Evolutionary conservation across 2,797 vertebrate genomes (phyloP), one percentile per base, ranked within the genome.

Genomic region (Enteromius unitaeniatus): DNA sequence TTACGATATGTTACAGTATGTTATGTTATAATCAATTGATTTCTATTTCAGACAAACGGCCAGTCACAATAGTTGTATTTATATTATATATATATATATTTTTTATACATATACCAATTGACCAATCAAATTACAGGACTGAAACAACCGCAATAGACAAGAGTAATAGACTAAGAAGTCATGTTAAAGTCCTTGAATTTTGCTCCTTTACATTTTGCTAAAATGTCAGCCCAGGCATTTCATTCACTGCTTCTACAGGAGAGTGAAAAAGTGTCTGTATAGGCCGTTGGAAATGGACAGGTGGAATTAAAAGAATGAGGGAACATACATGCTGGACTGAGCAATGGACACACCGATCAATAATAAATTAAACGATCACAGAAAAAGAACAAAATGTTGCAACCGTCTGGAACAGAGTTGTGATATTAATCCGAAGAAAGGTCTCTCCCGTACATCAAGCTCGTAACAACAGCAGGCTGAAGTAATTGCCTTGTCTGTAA

Each of bases 281-380:
- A 73, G 68, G n/a, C 74, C 79, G 2, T 62, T 89, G 86, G 84
- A 85, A 85, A 82, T 75, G 58, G 34, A 55, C n/a, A 28, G 64
- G 67, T 83, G 60, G 74, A 88, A 86, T 88, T 81, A 85, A 85
- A 89, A 83, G 40, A 91, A 89, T 86, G 85, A 78, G 76, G 74
- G 72, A 62, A 73, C 72, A 85, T 79, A 70, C 86, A 89, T 77
- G 62, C 85, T 49, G 77, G 87, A 85, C 88, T 85, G 79, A 82
- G 83, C 90, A 89, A 90, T 64, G 79, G 89, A 93, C 89, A 89
- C 31, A 87, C 69, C 9, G 91, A 94, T 94, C 93, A 92, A 95
- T 95, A 94, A 92, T 91, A 89, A 92, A 93, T 93, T 92, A 92
- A 93, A 92, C 81, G 26, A 90, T 92, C 87, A 88, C 88, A 68